Base-by-base conservation (phyloP, 2,888 invertebrate species). In the Meganola albula region DNA sequence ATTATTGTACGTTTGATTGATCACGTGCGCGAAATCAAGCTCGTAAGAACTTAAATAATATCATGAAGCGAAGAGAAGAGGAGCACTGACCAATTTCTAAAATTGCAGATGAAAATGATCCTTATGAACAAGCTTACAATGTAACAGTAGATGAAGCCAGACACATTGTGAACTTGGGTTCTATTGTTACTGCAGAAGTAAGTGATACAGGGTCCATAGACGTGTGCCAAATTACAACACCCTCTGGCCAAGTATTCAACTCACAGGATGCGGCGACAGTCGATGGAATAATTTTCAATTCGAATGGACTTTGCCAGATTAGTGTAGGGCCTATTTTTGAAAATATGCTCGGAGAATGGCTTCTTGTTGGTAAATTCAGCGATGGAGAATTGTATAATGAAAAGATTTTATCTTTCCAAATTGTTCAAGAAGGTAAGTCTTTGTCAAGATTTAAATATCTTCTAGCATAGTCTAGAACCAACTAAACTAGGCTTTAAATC, bases 81-180 rank as follows among this genome's bases (percentile, higher is more conserved):
- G n/a, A 20, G n/a, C n/a, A 7, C 2, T 20, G 3, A 20, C 8
- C 3, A 20, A 20, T 20, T 3, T 5, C n/a, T 7, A 20, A 20
- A 22, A 31, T 62, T 59, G 13, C 48, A 69, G 68, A 68, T 53
- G 45, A 52, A 41, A 37, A 56, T 0, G 43, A 53, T 26, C 68
- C 68, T 24, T 49, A 48, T 28, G 44, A 50, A 16, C 66, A 68
- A 36, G 59, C 68, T 0, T 67, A 67, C 32, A 68, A 68, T 31
- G 46, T 62, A 10, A 64, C 65, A 5, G 27, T 28, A 10, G 31
- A 50, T 14, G 31, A 44, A 8, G 16, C 40, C 0, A 53, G 23
- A 10, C 36, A 51, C 16, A 31, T 54, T 1, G 51, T 69, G 8
- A 56, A 58, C 29, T 28, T 68, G 26, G 56, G 53, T 2, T 48